Conservation (phyloP, 1,140 invertebrate species). For the Whitmania pigra region DNA sequence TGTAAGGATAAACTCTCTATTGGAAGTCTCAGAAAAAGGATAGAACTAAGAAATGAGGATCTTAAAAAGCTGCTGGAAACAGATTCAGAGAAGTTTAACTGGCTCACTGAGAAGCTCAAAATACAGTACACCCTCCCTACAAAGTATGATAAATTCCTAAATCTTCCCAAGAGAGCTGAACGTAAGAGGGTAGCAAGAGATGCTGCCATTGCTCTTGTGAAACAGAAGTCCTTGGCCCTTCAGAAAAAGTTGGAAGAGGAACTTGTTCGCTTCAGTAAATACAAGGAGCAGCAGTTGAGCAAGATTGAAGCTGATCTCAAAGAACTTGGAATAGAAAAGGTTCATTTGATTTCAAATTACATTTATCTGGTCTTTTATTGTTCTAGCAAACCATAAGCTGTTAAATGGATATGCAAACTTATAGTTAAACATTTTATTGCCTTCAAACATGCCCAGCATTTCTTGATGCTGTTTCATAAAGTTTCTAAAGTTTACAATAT, state of each 20-base stretch:
- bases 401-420: too few species aligned
- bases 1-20: not conserved
- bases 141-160: not conserved
- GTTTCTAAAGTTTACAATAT: not conserved
- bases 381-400: not conserved
- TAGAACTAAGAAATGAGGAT: not conserved
- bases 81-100: slow-evolving; percentile 6
- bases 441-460: not conserved
- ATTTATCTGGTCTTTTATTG: not conserved
- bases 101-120: not conserved
- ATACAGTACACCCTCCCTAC: not conserved
- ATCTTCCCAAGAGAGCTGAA: not conserved
- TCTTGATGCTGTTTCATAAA: not conserved
- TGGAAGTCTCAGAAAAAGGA: not conserved
- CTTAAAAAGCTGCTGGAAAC: not conserved
- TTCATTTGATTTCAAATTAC: not conserved
- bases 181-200: slow-evolving; percentile 4
- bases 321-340: not conserved
- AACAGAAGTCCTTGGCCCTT: not conserved
- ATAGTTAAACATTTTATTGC: not conserved
- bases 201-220: not conserved
- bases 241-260: not conserved
- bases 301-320: not conserved
- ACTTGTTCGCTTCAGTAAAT: not conserved
- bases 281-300: not conserved